phyloP scores from a whole-genome alignment of 2,113 vertebrate genomes.

The Triplophysa rosa region DNA sequence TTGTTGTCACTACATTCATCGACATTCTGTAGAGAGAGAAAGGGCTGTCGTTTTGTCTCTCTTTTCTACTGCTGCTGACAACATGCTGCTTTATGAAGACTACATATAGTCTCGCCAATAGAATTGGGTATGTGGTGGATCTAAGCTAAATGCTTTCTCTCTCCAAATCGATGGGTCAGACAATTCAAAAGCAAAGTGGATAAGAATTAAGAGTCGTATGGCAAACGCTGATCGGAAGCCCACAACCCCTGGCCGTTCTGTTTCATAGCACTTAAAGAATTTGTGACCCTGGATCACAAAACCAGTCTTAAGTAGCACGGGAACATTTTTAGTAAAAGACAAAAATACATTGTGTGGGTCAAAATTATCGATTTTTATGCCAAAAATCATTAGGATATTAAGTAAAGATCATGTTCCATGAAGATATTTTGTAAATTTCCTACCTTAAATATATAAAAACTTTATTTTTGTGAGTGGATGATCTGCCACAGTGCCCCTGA shows the following conservation, averaged over 20 bases:
- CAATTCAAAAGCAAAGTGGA: constrained; percentile 18
- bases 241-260: constrained; percentile 39
- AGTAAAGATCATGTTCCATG: no score
- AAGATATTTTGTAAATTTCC: no score
- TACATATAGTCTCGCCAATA: constrained; percentile 12
- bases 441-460: no score
- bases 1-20: constrained; percentile 4
- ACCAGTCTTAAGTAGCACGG: no score
- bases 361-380: no score
- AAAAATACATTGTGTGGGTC: no score
- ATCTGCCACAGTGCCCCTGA: no score
- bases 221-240: constrained; percentile 14
- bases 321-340: no score
- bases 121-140: constrained; percentile 16
- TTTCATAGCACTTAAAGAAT: constrained; percentile 52
- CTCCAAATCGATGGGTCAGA: constrained; percentile 25
- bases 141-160: constrained; percentile 32
- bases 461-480: no score
- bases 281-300: no score
- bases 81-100: constrained; percentile 62
- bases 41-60: constrained; percentile 42
- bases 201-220: background rate
- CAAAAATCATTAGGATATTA: no score
- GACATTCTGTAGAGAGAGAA: constrained; percentile 28
- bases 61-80: constrained; percentile 60